phyloP scores from a whole-genome alignment of 1,140 invertebrate genomes.

The Nasonia longicornis region DNA sequence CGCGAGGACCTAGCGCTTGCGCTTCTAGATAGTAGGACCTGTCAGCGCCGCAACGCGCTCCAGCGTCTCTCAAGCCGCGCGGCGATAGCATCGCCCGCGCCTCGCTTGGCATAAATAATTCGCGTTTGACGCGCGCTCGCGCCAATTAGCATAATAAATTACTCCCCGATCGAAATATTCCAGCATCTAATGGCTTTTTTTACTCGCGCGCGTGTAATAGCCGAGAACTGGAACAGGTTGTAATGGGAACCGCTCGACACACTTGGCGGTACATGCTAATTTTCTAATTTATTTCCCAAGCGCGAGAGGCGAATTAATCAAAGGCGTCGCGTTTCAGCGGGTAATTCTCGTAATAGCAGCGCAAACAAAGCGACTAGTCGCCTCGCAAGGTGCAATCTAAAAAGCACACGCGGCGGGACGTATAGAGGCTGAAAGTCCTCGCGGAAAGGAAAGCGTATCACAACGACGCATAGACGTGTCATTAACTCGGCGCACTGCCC shows the following conservation, averaged over 20 bases:
- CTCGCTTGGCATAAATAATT: conserved; percentile 31
- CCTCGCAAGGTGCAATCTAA: conserved; percentile 1
- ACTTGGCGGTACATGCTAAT: background rate
- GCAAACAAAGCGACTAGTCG: background rate
- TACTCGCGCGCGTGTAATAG: background rate
- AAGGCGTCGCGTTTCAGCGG: background rate
- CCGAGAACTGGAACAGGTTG: background rate
- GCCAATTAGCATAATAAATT: conserved; percentile 42
- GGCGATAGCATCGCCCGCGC: conserved; percentile 16
- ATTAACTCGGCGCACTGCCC: conserved; percentile 9
- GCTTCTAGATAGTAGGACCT: conserved; percentile 31
- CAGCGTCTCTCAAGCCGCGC: background rate
- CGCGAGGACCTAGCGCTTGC: conserved; percentile 16
- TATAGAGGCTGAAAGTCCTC: background rate
- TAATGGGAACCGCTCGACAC: background rate
- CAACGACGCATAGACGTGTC: background rate
- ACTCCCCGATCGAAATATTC: background rate
- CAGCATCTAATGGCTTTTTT: background rate
- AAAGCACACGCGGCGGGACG: too few relatives aligned
- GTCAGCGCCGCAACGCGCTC: conserved; percentile 32
- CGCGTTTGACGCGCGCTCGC: background rate
- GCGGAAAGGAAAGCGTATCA: conserved; percentile 22
- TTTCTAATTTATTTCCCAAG: background rate
- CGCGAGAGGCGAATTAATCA: background rate
- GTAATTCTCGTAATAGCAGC: too few relatives aligned